Evolutionary conservation across 2,888 invertebrate genomes (phyloP), one percentile per base, ranked within the genome.

Genomic region (Drosophila stalkeri): DNA sequence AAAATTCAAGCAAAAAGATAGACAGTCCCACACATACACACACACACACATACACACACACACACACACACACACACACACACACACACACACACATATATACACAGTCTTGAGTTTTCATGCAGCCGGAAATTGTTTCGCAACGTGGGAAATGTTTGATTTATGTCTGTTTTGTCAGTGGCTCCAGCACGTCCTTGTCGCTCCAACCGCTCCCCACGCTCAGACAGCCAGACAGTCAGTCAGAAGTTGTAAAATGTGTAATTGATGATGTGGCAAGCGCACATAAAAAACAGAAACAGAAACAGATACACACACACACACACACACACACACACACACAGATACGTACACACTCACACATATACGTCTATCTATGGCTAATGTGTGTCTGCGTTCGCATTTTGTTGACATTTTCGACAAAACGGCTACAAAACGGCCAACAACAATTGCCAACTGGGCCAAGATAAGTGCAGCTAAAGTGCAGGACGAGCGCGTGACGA

Each of bases 91-190:
- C 43, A 37, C 16, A 7, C 27, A 7, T 12, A 8, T 23, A n/a
- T n/a, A 27, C 23, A 39, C 33, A 52, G 89, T 82, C 85, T 86
- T 81, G 84, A 86, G 89, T 77, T 77, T 66, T 80, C 79, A 77
- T 74, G 80, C 81, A 80, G 77, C 72, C 86, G 86, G 87, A 87
- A 87, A 89, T 87, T 89, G 82, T 87, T 87, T 87, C 82, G 87
- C 76, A 89, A 85, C 87, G 89, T 89, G 89, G 89, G 85, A 87
- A 87, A 89, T 87, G 89, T 87, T 89, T 87, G 89, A 87, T 87
- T 87, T 87, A 87, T 87, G 86, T 87, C 79, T 89, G 89, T 86
- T 86, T 80, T 79, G 77, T 81, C 79, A 86, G 88, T 78, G 78
- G 75, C 80, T 65, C 81, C 78, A 71, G 75, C 82, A 76, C 79